Conservation (phyloP, 2,888 invertebrate species). For the Caenorhabditis sp. region DNA sequence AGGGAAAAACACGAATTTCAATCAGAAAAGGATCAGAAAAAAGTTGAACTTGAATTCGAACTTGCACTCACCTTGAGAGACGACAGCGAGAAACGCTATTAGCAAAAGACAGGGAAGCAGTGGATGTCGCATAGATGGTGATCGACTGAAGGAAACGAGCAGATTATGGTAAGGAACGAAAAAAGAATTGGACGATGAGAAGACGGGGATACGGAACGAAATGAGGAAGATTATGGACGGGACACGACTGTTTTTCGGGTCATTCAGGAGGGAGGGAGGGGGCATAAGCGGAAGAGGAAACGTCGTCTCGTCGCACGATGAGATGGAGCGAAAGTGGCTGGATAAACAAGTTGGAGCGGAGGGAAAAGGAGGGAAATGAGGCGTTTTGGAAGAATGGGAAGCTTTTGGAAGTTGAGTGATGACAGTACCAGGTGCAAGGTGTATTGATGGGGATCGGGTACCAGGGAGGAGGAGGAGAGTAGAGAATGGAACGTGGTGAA, state of each 20-base stretch:
- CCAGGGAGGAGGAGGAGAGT: background rate
- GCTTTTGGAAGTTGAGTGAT: no score
- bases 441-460: background rate
- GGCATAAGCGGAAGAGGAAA: slow-evolving; percentile 42
- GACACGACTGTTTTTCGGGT: slow-evolving; percentile 49
- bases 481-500: background rate
- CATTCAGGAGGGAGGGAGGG: slow-evolving; percentile 28
- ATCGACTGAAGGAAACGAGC: slow-evolving; percentile 18
- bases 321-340: slow-evolving; percentile 31
- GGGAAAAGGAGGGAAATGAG: background rate
- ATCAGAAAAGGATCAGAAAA: background rate
- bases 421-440: background rate
- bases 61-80: slow-evolving; percentile 36
- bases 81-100: slow-evolving; percentile 33
- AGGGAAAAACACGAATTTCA: background rate
- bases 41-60: slow-evolving; percentile 7
- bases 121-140: slow-evolving; percentile 38
- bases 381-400: background rate
- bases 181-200: slow-evolving; percentile 5
- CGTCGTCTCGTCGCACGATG: slow-evolving; percentile 21
- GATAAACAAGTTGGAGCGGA: slow-evolving; percentile 48
- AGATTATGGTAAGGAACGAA: background rate
- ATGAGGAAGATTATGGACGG: slow-evolving; percentile 40
- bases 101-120: slow-evolving; percentile 42
- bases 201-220: slow-evolving; percentile 26